Percentiles rank a stretch among this genome's conserved stretches.
These are phyloP conservation scores for Porites australiensis DNA, from an alignment of 64 coral and sea anemone genomes.

Conservation along the genomic window DNA sequence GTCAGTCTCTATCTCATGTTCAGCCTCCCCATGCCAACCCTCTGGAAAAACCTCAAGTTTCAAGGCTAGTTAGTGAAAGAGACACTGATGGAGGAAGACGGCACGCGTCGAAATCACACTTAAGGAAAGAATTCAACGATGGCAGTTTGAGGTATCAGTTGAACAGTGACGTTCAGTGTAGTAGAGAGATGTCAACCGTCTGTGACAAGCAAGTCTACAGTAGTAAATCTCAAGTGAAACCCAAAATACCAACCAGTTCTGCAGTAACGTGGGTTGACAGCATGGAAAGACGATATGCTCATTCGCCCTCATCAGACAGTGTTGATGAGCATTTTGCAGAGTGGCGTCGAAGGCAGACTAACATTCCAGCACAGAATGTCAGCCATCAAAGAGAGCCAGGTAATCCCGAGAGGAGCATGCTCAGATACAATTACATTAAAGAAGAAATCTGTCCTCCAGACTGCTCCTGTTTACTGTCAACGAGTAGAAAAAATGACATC, in stretches of 20 bases:
- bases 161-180: neutral
- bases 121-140: neutral
- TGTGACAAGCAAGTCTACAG: neutral
- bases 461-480: constrained; percentile 10
- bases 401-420: neutral
- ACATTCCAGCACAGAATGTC: neutral
- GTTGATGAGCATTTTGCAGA: constrained; percentile 67
- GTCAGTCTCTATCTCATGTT: neutral
- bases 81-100: neutral
- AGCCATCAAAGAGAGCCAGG: constrained; percentile 21
- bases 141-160: neutral
- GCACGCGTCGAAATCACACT: neutral
- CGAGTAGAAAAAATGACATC: constrained; percentile 54
- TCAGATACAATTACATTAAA: constrained; percentile 24
- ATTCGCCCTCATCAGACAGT: constrained; percentile 48
- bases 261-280: neutral
- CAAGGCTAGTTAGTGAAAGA: neutral
- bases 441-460: constrained; percentile 49
- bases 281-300: neutral
- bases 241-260: neutral
- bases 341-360: constrained; percentile 57
- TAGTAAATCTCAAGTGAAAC: neutral
- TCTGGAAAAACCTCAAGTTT: neutral
- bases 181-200: neutral
- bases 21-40: neutral